These are phyloP conservation scores for Pycnonotus jocosus DNA, from an alignment of 2,113 vertebrate species.

Conservation along the genomic window DNA sequence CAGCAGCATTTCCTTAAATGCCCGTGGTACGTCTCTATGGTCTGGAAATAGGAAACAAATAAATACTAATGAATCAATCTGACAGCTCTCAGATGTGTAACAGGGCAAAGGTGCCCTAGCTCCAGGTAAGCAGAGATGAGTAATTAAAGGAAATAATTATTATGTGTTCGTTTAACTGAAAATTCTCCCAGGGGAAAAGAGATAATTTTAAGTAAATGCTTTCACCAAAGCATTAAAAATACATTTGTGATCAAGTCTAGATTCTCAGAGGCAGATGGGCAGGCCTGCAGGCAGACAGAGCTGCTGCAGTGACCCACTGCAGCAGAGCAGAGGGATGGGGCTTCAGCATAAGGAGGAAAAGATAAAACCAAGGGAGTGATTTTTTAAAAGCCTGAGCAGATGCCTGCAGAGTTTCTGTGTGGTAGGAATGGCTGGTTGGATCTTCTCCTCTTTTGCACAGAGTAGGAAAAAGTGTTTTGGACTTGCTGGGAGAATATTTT, in stretches of 20 bases:
- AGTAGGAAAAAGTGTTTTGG: background rate
- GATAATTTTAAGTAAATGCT: constrained; percentile 36
- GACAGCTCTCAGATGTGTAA: constrained; percentile 33
- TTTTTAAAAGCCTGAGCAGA: background rate
- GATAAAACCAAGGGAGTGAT: background rate
- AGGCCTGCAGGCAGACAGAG: constrained; percentile 13
- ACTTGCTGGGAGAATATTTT: background rate
- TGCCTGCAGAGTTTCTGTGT: background rate
- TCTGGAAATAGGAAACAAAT: constrained; percentile 11
- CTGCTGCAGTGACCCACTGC: background rate
- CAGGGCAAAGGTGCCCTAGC: constrained; percentile 47
- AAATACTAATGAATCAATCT: constrained; percentile 41
- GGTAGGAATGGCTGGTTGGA: background rate
- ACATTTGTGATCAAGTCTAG: constrained; percentile 33
- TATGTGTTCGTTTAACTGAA: constrained; percentile 58
- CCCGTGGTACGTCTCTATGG: background rate
- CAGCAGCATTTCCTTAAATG: background rate
- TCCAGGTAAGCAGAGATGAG: constrained; percentile 55
- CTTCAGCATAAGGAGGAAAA: background rate
- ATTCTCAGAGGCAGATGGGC: constrained; percentile 39
- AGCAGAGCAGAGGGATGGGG: background rate
- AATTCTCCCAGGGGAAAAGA: background rate
- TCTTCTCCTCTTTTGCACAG: background rate
- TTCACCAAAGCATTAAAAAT: constrained; percentile 39
- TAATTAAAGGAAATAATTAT: constrained; percentile 65